These are phyloP conservation scores for Ammodytes dubius DNA, from an alignment of 2,113 vertebrate genomes.

Conservation along the genomic window DNA sequence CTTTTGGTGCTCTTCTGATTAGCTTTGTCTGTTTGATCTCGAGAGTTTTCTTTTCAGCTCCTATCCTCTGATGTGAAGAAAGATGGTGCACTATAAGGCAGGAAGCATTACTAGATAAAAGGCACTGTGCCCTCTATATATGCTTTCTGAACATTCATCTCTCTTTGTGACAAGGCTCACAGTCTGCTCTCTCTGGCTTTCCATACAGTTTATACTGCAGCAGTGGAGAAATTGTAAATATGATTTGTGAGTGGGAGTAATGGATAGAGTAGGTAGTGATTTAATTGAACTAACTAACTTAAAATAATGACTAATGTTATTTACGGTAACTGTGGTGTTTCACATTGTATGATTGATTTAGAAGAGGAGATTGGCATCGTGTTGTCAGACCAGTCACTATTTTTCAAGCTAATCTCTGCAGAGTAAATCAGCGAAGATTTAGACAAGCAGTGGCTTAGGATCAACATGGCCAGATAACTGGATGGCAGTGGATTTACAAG, in stretches of 20 bases:
- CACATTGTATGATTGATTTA: neutral
- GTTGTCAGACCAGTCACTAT: constrained; percentile 44
- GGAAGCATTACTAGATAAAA: constrained; percentile 80
- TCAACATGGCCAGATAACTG: constrained; percentile 72
- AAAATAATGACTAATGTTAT: constrained; percentile 23
- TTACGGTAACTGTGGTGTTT: neutral
- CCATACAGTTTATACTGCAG: neutral
- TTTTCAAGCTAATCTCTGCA: constrained; percentile 66
- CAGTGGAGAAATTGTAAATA: constrained; percentile 39
- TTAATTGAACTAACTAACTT: constrained; percentile 15
- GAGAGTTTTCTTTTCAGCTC: constrained; percentile 77
- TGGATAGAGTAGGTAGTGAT: neutral
- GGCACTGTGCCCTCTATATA: constrained; percentile 62
- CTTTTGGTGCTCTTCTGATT: constrained; percentile 80
- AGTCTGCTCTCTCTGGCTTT: constrained; percentile 36
- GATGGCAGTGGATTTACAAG: constrained; percentile 52
- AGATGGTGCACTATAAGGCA: constrained; percentile 60
- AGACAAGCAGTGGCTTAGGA: constrained; percentile 68
- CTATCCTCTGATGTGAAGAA: constrained; percentile 74
- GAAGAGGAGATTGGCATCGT: constrained; percentile 5
- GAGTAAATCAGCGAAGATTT: constrained; percentile 62
- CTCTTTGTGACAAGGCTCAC: constrained; percentile 38
- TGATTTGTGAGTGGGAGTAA: constrained; percentile 18
- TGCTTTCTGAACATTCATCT: constrained; percentile 77
- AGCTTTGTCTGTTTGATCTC: constrained; percentile 85